phyloP scores from a whole-genome alignment of 2,797 vertebrate genomes.

The Coregonus ussuriensis region DNA sequence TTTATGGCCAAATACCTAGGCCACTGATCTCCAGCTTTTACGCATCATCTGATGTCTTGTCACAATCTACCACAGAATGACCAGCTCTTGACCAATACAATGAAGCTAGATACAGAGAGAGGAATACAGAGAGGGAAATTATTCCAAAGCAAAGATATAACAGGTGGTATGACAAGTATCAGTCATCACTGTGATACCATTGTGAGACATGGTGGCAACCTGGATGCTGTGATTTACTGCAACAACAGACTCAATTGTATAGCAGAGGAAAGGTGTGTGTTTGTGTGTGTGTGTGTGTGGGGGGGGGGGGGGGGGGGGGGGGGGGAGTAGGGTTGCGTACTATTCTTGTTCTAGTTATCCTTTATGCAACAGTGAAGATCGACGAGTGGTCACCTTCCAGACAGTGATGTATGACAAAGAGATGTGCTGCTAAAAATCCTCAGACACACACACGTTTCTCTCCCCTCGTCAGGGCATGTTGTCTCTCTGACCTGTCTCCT shows the following conservation, averaged over 20 bases:
- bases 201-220: too few relatives aligned
- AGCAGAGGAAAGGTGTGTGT: too few relatives aligned
- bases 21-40: slow-evolving; percentile 10
- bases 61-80: slow-evolving; percentile 7
- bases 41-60: slow-evolving; percentile 6
- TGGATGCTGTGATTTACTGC: too few relatives aligned
- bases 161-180: too few relatives aligned
- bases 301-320: too few relatives aligned
- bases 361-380: neutral
- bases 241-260: too few relatives aligned
- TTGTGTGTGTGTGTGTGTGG: too few relatives aligned
- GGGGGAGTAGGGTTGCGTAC: too few relatives aligned
- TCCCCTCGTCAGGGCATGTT: slow-evolving; percentile 18
- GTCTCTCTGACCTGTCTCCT: slow-evolving; percentile 40
- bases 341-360: too few relatives aligned
- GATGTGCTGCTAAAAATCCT: slow-evolving; percentile 2
- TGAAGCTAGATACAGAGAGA: neutral
- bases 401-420: neutral
- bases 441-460: slow-evolving; percentile 11
- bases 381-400: neutral
- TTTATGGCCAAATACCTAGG: neutral
- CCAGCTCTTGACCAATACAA: too few relatives aligned
- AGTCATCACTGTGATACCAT: too few relatives aligned
- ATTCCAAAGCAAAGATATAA: too few relatives aligned
- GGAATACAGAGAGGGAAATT: neutral